These are phyloP conservation scores for Takifugu rubripes DNA, from an alignment of 2,797 vertebrate genomes.

Conservation along the genomic window DNA sequence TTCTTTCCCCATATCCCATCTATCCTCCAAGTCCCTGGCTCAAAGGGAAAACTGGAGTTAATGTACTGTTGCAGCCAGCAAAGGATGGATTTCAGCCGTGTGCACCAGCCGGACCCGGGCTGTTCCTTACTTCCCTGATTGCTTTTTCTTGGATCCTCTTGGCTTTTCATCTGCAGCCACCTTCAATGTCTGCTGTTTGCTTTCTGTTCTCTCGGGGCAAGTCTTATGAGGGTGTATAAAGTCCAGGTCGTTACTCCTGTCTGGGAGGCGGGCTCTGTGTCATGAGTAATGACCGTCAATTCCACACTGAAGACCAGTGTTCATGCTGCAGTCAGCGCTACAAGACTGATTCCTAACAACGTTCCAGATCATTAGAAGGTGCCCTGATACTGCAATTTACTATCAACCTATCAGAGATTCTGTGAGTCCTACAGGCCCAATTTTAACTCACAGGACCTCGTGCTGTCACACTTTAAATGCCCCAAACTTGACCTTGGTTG, in stretches of 20 bases:
- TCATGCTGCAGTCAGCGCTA: not conserved
- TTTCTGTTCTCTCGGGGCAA: conserved; percentile 17
- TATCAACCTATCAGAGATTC: no score
- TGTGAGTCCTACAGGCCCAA: no score
- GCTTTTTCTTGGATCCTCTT: conserved; percentile 18
- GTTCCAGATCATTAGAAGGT: not conserved
- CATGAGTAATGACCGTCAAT: conserved; percentile 10
- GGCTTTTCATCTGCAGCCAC: conserved; percentile 40
- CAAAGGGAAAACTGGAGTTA: conserved; percentile 53
- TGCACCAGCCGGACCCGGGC: conserved; percentile 39
- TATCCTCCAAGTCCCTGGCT: conserved; percentile 37
- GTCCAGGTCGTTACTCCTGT: conserved; percentile 22
- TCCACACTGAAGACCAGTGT: not conserved
- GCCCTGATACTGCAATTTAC: no score
- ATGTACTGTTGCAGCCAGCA: conserved; percentile 60
- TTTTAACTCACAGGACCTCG: no score
- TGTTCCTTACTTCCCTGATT: conserved; percentile 17
- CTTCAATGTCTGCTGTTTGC: conserved; percentile 25
- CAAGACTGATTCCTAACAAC: not conserved
- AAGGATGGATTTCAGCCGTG: conserved; percentile 56
- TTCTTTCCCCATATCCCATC: conserved; percentile 19
- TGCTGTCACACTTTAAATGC: no score
- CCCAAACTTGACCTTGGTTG: no score
- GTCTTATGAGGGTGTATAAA: conserved; percentile 24
- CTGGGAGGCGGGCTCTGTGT: conserved; percentile 4